Evolutionary conservation across 2,113 vertebrate species (phyloP).

Genomic region (Rissa tridactyla): DNA sequence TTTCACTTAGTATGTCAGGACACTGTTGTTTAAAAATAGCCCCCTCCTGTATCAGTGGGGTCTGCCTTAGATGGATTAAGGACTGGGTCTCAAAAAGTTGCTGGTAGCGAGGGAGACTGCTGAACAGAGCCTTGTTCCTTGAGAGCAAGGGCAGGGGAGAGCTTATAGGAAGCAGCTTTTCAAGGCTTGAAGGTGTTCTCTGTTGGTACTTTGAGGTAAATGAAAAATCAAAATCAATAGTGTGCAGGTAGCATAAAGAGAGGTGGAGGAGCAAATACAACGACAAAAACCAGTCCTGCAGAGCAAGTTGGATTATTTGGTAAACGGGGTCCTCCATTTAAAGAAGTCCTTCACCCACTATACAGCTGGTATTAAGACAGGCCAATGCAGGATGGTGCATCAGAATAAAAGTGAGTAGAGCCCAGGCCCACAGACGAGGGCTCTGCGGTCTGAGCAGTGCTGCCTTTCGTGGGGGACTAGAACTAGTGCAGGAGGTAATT

Average conservation of each 20-base stretch:
- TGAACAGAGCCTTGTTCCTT: not conserved
- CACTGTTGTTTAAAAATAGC: not conserved
- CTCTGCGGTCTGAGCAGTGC: not conserved
- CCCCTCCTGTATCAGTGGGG: not conserved
- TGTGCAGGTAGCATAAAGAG: not conserved
- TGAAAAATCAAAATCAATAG: not conserved
- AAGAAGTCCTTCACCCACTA: not conserved
- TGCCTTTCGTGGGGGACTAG: not conserved
- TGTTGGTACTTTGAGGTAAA: not conserved
- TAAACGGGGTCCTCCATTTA: not conserved
- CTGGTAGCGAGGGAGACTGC: not conserved
- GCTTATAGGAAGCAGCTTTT: not conserved
- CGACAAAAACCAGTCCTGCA: not conserved
- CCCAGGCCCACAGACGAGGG: too few species aligned
- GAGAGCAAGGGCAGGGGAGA: not conserved
- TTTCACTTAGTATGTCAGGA: not conserved
- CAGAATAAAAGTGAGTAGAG: not conserved
- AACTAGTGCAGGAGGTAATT: not conserved
- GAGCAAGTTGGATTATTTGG: not conserved
- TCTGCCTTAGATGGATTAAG: not conserved
- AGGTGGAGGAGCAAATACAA: not conserved
- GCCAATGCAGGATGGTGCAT: not conserved
- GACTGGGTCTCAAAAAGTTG: not conserved
- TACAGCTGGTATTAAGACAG: not conserved
- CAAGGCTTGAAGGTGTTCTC: not conserved